Conservation (phyloP, 2,113 vertebrate genomes). For the Plotosus lineatus region DNA sequence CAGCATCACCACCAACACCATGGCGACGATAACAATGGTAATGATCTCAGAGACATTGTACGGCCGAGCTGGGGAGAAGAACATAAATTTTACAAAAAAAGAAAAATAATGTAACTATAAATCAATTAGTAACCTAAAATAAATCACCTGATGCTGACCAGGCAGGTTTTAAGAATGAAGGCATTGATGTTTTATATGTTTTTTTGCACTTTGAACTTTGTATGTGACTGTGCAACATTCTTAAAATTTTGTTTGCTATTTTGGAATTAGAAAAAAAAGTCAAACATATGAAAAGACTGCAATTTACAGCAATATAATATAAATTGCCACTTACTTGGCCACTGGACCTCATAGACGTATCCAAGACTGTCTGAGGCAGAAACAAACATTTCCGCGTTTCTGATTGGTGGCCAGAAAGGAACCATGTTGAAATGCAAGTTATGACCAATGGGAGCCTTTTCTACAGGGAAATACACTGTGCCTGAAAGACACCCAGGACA, state of each 20-base stretch:
- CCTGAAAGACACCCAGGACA: constrained; percentile 64
- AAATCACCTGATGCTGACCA: neutral
- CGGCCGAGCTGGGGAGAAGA: constrained; percentile 66
- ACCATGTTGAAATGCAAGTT: constrained; percentile 94
- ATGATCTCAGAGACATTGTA: constrained; percentile 85
- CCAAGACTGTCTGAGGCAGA: constrained; percentile 85
- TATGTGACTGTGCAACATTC: neutral
- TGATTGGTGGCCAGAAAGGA: constrained; percentile 94
- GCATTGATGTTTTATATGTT: neutral
- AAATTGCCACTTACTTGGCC: constrained; percentile 81
- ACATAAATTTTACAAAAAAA: neutral
- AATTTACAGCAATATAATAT: neutral
- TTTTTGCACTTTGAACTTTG: neutral
- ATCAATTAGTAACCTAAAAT: neutral
- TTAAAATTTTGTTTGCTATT: neutral
- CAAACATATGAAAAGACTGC: neutral
- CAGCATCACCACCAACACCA: constrained; percentile 79
- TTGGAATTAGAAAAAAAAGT: neutral
- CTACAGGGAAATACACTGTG: constrained; percentile 82
- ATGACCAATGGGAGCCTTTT: constrained; percentile 93
- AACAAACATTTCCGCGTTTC: constrained; percentile 92
- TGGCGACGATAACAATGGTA: constrained; percentile 82
- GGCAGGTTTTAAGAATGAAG: neutral
- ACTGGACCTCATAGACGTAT: constrained; percentile 90
- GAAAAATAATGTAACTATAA: neutral